phyloP scores from a whole-genome alignment of 37 sponge, comb jelly and placozoan genomes.

The Lycopodina hypogea region DNA sequence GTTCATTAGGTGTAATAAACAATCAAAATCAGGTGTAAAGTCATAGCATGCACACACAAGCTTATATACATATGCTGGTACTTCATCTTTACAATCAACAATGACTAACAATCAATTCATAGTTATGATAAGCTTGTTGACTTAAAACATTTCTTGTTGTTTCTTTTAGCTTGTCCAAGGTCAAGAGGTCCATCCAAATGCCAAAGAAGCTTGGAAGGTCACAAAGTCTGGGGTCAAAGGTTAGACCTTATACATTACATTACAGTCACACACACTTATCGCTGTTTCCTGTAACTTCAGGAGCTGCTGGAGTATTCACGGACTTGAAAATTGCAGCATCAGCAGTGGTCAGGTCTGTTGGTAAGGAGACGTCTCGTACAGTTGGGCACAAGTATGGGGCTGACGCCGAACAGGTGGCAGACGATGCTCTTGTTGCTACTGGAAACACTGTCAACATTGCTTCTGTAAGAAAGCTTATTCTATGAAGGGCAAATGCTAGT shows the following conservation, averaged over 20 bases:
- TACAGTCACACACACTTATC: not conserved
- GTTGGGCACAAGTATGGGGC: slow-evolving; percentile 77
- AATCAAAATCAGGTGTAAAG: too few relatives aligned
- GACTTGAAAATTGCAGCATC: slow-evolving; percentile 38
- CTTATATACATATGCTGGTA: too few relatives aligned
- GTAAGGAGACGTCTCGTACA: slow-evolving; percentile 54
- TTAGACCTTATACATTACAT: not conserved
- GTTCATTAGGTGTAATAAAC: too few relatives aligned
- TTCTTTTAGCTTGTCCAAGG: slow-evolving; percentile 15
- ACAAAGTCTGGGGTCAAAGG: slow-evolving; percentile 68
- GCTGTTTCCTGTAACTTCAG: slow-evolving; percentile 7
- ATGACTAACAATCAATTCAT: too few relatives aligned
- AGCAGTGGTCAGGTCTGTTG: slow-evolving; percentile 29
- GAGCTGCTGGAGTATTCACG: slow-evolving; percentile 53
- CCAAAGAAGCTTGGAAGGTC: slow-evolving; percentile 74
- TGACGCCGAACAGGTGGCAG: slow-evolving; percentile 48
- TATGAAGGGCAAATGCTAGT: too few relatives aligned
- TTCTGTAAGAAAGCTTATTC: slow-evolving; percentile 18
- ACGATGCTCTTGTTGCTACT: slow-evolving; percentile 50
- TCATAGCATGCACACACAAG: too few relatives aligned
- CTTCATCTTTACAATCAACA: too few relatives aligned
- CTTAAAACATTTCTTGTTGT: not conserved
- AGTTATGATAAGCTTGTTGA: too few relatives aligned
- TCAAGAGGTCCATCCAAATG: slow-evolving; percentile 55
- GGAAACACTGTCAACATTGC: slow-evolving; percentile 27